phyloP scores from a whole-genome alignment of 1,140 invertebrate species.

The Drosophila persimilis region DNA sequence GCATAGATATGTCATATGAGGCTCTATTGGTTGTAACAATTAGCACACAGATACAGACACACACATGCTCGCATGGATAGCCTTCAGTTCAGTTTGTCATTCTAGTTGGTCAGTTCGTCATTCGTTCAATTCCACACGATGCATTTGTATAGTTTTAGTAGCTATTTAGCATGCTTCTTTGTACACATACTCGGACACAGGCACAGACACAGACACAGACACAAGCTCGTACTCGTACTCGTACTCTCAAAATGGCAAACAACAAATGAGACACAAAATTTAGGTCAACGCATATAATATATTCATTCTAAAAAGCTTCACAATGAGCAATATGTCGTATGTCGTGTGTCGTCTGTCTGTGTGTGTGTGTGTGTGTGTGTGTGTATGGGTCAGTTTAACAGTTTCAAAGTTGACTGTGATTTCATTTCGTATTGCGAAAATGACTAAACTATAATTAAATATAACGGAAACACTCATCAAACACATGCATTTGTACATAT shows the following conservation, averaged over 20 bases:
- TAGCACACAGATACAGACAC: conserved; percentile 9
- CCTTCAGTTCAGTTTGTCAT: conserved; percentile 39
- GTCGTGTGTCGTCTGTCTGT: background rate
- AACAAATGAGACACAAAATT: conserved; percentile 33
- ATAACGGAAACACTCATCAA: conserved; percentile 20
- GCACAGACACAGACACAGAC: too few relatives aligned
- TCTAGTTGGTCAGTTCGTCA: conserved; percentile 28
- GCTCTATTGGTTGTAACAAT: conserved; percentile 25
- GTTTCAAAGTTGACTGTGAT: background rate
- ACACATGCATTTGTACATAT: conserved; percentile 2
- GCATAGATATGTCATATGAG: conserved; percentile 4
- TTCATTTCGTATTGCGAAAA: conserved; percentile 9
- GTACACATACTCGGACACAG: conserved; percentile 19
- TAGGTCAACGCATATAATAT: conserved; percentile 51
- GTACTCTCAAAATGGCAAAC: too few relatives aligned
- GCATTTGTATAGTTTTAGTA: conserved; percentile 41
- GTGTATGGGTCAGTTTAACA: conserved; percentile 29
- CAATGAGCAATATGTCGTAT: conserved; percentile 6
- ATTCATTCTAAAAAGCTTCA: conserved; percentile 36
- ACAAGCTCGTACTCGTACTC: too few relatives aligned
- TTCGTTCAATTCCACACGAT: conserved; percentile 13
- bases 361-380: conserved; percentile 33
- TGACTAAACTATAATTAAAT: conserved; percentile 8
- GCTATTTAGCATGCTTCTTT: conserved; percentile 50
- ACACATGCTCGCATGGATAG: conserved; percentile 14